phyloP scores from a whole-genome alignment of 2,797 vertebrate species.

The Anguilla pacifica region DNA sequence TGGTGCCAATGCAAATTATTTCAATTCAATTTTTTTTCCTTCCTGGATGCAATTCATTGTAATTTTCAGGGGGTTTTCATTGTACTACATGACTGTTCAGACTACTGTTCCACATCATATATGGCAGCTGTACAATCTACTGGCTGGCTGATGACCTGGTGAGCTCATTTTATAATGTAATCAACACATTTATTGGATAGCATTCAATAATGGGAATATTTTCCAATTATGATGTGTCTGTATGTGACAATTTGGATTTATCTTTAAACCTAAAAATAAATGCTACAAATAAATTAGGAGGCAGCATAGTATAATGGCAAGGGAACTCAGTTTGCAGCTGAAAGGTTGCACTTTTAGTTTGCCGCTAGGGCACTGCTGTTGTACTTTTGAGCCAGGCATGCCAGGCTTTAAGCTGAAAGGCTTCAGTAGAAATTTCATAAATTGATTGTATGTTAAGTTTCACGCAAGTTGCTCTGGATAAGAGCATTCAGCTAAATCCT shows the following conservation, averaged over 20 bases:
- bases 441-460: not conserved
- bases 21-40: slow-evolving; percentile 39
- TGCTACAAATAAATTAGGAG: not conserved
- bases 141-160: not conserved
- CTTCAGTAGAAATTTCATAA: not conserved
- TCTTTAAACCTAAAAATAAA: not conserved
- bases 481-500: not conserved
- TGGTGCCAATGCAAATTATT: slow-evolving; percentile 19
- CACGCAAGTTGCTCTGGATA: not conserved
- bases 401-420: not conserved
- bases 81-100: too few relatives aligned
- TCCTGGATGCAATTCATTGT: not conserved
- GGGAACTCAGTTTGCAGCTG: not conserved
- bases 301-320: not conserved
- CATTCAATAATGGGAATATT: not conserved
- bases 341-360: not conserved
- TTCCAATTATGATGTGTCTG: not conserved
- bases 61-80: too few relatives aligned
- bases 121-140: not conserved
- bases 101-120: not conserved
- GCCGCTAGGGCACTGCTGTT: not conserved
- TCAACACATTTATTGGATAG: not conserved
- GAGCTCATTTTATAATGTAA: not conserved
- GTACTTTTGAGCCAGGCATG: not conserved
- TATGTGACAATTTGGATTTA: not conserved